phyloP scores from a whole-genome alignment of 2,113 vertebrate species.

The Lutjanus erythropterus region DNA sequence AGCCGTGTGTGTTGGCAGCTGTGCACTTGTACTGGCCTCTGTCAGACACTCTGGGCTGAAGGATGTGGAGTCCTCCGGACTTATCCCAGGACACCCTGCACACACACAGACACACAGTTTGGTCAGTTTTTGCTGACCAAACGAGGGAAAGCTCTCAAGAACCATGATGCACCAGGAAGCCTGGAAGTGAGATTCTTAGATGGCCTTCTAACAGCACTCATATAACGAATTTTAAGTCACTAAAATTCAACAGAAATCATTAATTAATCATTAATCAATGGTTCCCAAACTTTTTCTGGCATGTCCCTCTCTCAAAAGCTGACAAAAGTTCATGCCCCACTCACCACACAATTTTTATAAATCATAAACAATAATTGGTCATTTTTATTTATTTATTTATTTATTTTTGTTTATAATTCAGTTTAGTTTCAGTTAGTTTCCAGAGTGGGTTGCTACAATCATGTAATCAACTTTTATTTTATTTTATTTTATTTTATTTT shows the following conservation, averaged over 20 bases:
- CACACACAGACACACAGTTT: conserved; percentile 8
- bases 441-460: too few relatives aligned
- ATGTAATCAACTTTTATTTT: too few relatives aligned
- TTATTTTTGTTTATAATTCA: too few relatives aligned
- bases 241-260: neutral
- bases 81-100: conserved; percentile 85
- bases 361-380: too few relatives aligned
- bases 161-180: neutral
- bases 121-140: neutral
- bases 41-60: conserved; percentile 83
- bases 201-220: neutral
- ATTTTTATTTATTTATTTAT: too few relatives aligned
- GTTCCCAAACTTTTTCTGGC: too few relatives aligned
- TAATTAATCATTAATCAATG: too few relatives aligned
- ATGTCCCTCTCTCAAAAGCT: too few relatives aligned
- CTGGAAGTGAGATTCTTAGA: neutral
- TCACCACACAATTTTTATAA: too few relatives aligned
- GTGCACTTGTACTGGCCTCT: conserved; percentile 88
- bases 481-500: too few relatives aligned
- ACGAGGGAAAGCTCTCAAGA: neutral
- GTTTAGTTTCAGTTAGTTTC: too few relatives aligned
- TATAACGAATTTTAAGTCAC: neutral
- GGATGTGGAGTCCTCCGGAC: conserved; percentile 82
- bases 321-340: too few relatives aligned
- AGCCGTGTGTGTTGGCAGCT: conserved; percentile 83